Conservation (phyloP, 2,888 invertebrate species). For the Melinaea menophilus region DNA sequence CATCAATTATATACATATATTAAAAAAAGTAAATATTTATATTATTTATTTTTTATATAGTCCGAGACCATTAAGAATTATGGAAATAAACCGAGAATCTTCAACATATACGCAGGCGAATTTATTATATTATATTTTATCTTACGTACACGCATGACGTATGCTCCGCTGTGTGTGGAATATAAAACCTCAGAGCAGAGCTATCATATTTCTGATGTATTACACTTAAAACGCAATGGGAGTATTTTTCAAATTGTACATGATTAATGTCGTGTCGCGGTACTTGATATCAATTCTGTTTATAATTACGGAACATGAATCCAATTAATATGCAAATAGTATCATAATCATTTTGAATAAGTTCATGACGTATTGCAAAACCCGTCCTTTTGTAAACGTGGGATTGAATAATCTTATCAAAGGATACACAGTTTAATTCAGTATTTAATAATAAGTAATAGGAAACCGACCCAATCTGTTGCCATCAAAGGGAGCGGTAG, state of each 20-base stretch:
- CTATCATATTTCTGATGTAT: constrained; percentile 19
- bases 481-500: constrained; percentile 23
- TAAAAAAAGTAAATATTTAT: no score
- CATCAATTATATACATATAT: no score
- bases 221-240: constrained; percentile 28
- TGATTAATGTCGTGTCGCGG: background rate
- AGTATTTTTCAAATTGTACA: constrained; percentile 18
- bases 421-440: background rate
- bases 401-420: background rate
- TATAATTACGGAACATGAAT: no score
- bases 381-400: no score
- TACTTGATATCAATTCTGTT: no score
- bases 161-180: constrained; percentile 10
- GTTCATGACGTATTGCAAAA: no score
- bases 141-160: constrained; percentile 18
- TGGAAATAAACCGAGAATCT: constrained; percentile 2
- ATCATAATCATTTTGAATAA: no score
- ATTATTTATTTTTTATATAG: no score
- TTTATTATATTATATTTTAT: constrained; percentile 15
- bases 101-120: constrained; percentile 13
- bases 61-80: background rate
- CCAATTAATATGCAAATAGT: no score
- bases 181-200: constrained; percentile 17
- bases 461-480: constrained; percentile 17
- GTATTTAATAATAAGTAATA: background rate